Evolutionary conservation across 2,888 invertebrate species (phyloP), one percentile per base, ranked within the genome.

Genomic region (Drosophila basisetae): DNA sequence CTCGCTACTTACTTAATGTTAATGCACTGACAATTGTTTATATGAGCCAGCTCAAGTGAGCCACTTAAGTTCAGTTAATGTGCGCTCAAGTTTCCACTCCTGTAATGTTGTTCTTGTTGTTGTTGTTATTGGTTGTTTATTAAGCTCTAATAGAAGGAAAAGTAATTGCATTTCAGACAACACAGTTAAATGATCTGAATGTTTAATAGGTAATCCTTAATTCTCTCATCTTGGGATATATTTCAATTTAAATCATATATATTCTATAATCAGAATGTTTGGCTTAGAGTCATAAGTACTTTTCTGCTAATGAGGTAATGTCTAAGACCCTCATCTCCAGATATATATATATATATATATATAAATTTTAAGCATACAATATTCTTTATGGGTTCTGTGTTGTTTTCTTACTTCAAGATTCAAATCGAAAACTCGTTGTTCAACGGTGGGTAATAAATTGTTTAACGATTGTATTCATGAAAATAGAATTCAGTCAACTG

Each of bases 21-120:
- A 84, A 84, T 84, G 84, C 81, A 81, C 84, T 84, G 85, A 84
- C 85, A 88, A 84, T 82, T 76, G 85, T 55, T 71, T 60, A 71
- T 67, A 74, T 71, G 68, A 61, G 65, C 72, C 68, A 55, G 73
- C 72, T 76, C 71, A 35, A 73, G 73, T 74, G 70, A 83, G 78
- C 78, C 76, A 83, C 83, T 83, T 78, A 73, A 84, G 78, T 78
- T 84, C 73, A 83, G 72, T 78, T 73, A 76, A 83, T 78, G 71
- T 47, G 50, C 63, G 35, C 53, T 62, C 56, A 54, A 22, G 59
- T n/a, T 54, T 25, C 25, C 28, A 4, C 16, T 25, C 28, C n/a
- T 10, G 10, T 11, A 41, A 41, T n/a, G 22, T 47, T 33, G 2
- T 22, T 13, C 13, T 13, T n/a, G n/a, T n/a, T 5, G 13, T n/a